Evolutionary conservation across 2,888 invertebrate species (phyloP), one percentile per base, ranked within the genome.

Genomic region (Vanessa cardui): DNA sequence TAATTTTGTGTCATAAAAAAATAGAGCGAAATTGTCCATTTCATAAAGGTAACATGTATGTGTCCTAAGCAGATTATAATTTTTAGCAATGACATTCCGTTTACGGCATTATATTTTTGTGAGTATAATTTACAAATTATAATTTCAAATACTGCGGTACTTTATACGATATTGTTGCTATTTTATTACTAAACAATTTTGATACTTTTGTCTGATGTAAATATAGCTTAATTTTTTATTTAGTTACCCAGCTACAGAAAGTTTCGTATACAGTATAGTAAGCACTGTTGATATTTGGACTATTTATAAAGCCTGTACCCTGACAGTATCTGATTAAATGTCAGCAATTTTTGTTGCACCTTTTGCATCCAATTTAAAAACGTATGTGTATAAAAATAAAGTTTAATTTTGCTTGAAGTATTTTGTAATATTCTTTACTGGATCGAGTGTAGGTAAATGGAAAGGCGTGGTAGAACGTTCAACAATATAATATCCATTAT

Each of bases 381-480:
- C 44, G 16, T 69, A 64, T 0, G 0, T 0, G 20, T 45, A 1
- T 1, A 0, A 4, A 39, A 1, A 50, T 58, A 67, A 39, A 50
- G 66, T 58, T 60, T 6, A 7, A 44, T 59, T 62, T 72, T 4
- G 61, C 18, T 50, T 44, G 46, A 9, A n/a, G 1, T 50, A 15
- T 6, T 39, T 56, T 49, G 15, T 50, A 9, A 59, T 62, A 59
- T 67, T 67, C 66, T 44, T 60, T 52, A 62, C 54, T 60, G 64
- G 65, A 64, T 67, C 47, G 45, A 67, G 64, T 66, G 52, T 61
- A 76, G 79, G 85, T 83, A 89, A 92, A 87, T 87, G 86, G 90
- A 92, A 91, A 88, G 92, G 92, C 88, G 91, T 87, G 90, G 88
- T 80, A 77, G 78, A 76, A 45, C 64, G 63, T 66, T 69, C 60